These are phyloP conservation scores for Caenorhabditis angaria DNA, from an alignment of 2,888 invertebrate genomes.

Conservation along the genomic window DNA sequence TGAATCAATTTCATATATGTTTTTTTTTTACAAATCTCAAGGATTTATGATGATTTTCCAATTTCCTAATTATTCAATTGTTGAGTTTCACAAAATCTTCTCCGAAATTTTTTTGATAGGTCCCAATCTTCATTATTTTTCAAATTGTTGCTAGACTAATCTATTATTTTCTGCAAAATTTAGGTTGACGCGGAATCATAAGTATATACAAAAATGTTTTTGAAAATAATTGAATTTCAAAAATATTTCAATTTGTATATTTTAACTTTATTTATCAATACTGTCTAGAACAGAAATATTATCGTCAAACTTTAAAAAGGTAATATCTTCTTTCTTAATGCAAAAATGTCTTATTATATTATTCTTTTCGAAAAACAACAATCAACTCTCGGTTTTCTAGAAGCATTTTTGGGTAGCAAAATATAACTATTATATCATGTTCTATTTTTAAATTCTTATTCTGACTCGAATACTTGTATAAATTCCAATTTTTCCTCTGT, in stretches of 20 bases:
- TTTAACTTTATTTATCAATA: conserved; percentile 14
- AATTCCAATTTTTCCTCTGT: background rate
- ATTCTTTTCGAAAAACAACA: background rate
- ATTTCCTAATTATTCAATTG: conserved; percentile 16
- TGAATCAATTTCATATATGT: background rate
- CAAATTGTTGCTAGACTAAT: conserved; percentile 30
- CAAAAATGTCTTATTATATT: conserved; percentile 6
- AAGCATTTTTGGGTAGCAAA: conserved; percentile 11
- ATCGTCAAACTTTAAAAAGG: conserved; percentile 19
- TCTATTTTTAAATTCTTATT: conserved; percentile 39
- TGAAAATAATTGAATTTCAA: background rate
- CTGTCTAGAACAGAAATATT: conserved; percentile 8
- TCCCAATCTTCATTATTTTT: conserved; percentile 1
- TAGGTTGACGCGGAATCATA: conserved; percentile 36
- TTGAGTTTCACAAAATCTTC: conserved; percentile 8
- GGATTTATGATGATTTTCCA: conserved; percentile 25
- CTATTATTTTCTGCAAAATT: background rate
- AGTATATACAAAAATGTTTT: conserved; percentile 7
- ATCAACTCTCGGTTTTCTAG: conserved; percentile 4
- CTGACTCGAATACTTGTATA: background rate
- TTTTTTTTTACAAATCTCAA: conserved; percentile 8
- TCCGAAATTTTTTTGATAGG: conserved; percentile 24
- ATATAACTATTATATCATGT: conserved; percentile 38
- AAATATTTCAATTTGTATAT: conserved; percentile 8
- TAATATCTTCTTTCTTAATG: conserved; percentile 26